A percentile compares a stretch with the other conserved stretches of the same genome.
phyloP scores from a whole-genome alignment of 2,797 vertebrate species.

The Periparus ater region DNA sequence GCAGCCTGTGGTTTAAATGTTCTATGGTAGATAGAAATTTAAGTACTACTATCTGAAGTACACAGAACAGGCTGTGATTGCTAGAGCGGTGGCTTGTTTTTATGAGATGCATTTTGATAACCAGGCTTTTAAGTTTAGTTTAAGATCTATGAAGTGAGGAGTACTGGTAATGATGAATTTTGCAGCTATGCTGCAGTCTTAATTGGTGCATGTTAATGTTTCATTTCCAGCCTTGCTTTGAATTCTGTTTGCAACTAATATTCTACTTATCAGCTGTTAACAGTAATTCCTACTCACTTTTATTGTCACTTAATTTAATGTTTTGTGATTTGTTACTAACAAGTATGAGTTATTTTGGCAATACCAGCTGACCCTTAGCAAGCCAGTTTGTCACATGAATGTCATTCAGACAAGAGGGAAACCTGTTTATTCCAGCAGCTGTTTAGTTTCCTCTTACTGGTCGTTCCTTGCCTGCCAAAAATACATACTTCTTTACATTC shows the following conservation, averaged over 20 bases:
- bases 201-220: neutral
- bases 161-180: neutral
- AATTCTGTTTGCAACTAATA: neutral
- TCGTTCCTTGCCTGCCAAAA: conserved; percentile 88
- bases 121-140: neutral
- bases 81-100: neutral
- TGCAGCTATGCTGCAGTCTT: neutral
- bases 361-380: conserved; percentile 43
- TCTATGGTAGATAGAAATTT: neutral
- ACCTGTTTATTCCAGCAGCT: conserved; percentile 64
- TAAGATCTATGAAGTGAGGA: neutral
- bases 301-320: neutral
- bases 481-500: conserved; percentile 99
- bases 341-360: conserved; percentile 47
- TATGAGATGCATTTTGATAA: neutral
- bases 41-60: neutral
- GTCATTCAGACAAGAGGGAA: conserved; percentile 63
- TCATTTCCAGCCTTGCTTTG: conserved; percentile 29
- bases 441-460: conserved; percentile 71
- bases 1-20: neutral
- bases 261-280: conserved; percentile 2
- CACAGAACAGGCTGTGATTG: neutral
- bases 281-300: neutral
- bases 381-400: conserved; percentile 58
- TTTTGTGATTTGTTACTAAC: conserved; percentile 42